Percentiles rank a stretch among this genome's conserved stretches.
Evolutionary conservation across 2,888 invertebrate species (phyloP).

Genomic region (Diarsia brunnea): DNA sequence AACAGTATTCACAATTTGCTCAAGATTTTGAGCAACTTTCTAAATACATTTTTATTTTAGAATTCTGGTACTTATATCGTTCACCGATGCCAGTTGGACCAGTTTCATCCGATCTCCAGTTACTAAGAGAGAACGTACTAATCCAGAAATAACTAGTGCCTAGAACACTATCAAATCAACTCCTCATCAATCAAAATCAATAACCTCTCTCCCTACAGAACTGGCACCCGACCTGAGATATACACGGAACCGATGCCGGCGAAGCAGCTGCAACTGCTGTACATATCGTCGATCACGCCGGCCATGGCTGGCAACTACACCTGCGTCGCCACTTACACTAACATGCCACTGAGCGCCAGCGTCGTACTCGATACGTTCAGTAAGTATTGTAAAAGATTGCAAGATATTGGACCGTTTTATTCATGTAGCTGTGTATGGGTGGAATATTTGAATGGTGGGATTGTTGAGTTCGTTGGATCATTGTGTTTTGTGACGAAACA

Average conservation of each 20-base stretch:
- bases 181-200: conserved; percentile 24
- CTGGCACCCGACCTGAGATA: conserved; percentile 90
- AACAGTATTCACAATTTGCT: neutral
- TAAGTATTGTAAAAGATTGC: conserved; percentile 66
- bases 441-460: neutral
- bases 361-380: conserved; percentile 93
- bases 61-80: neutral
- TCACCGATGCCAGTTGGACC: neutral
- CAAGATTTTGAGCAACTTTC: neutral
- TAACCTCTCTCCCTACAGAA: conserved; percentile 69
- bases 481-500: neutral
- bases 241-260: conserved; percentile 92
- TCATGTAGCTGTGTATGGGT: neutral
- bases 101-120: neutral
- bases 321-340: conserved; percentile 95
- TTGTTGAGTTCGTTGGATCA: neutral
- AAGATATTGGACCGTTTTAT: neutral
- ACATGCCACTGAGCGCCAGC: conserved; percentile 92
- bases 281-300: conserved; percentile 94
- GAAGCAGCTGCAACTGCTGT: conserved; percentile 92
- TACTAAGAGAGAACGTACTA: neutral
- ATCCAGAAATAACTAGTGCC: neutral
- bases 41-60: neutral
- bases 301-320: conserved; percentile 95
- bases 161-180: neutral